These are phyloP conservation scores for Drosophila nikananu DNA, from an alignment of 1,140 invertebrate species.

Conservation along the genomic window DNA sequence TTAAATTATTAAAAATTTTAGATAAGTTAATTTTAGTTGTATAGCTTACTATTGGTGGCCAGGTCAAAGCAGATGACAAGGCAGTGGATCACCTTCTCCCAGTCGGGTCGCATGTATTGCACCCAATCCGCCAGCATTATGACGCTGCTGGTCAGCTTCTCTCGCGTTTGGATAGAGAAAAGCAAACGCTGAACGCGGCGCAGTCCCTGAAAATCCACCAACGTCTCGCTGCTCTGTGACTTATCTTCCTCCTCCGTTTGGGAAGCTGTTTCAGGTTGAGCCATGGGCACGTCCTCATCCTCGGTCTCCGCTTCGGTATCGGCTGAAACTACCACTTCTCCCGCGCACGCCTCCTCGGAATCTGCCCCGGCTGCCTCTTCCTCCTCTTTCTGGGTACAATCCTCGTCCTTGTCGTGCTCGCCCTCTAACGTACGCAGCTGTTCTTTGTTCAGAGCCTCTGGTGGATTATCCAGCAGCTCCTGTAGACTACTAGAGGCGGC, in stretches of 20 bases:
- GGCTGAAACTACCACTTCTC: conserved; percentile 27
- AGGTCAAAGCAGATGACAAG: conserved; percentile 96
- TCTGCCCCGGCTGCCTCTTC: conserved; percentile 46
- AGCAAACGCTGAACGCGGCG: conserved; percentile 88
- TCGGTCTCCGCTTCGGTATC: conserved; percentile 53
- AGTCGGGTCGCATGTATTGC: conserved; percentile 68
- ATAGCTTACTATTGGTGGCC: conserved; percentile 89
- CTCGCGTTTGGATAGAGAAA: conserved; percentile 83
- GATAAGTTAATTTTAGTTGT: not conserved
- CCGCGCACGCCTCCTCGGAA: not conserved
- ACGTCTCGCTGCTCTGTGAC: conserved; percentile 80
- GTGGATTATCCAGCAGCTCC: conserved; percentile 60
- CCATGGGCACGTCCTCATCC: conserved; percentile 70
- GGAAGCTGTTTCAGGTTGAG: conserved; percentile 1
- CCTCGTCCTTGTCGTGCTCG: conserved; percentile 94
- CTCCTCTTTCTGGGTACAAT: conserved; percentile 86
- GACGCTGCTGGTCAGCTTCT: conserved; percentile 93
- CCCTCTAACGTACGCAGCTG: conserved; percentile 90
- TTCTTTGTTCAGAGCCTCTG: conserved; percentile 87
- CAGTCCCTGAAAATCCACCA: conserved; percentile 88
- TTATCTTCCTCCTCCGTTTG: not conserved
- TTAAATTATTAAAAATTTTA: not conserved
- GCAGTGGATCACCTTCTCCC: conserved; percentile 89
- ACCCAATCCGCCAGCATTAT: conserved; percentile 87
- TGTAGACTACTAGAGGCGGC: conserved; percentile 79